Evolutionary conservation across 2,888 invertebrate species (phyloP), one percentile per base, ranked within the genome.

Genomic region (Euspilapteryx auroguttella): DNA sequence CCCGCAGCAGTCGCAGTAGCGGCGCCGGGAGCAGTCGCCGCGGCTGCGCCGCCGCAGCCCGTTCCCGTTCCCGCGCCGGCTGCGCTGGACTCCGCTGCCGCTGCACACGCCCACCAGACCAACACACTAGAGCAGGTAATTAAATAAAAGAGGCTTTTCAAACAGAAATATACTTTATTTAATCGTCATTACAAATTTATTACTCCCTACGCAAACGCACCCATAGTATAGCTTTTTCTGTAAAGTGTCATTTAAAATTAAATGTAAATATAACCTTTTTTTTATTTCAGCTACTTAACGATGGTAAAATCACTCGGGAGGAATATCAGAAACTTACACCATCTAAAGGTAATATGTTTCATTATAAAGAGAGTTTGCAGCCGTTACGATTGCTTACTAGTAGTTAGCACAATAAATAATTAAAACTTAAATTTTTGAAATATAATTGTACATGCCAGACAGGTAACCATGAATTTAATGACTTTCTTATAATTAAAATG

Each of bases 251-350:
- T 50, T 49, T 40, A 30, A 30, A 21, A 25, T 9, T 33, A 29
- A 22, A 28, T 27, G 33, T 23, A 29, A 31, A 20, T 26, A 31
- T 22, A 11, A 24, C 27, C 4, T n/a, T 35, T 47, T 27, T 4
- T 45, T 50, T 53, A 45, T 73, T 73, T 45, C 69, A 73, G 73
- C 58, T 75, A 55, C 59, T 71, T 27, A 68, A 68, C 34, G 73
- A 73, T 36, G 75, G 73, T 17, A 69, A 65, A 42, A 54, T 75
- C 40, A 69, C 71, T 26, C 50, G 65, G 44, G 63, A 61, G 48
- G 73, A 73, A 42, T 73, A 69, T 42, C 40, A 69, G 36, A 75
- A 75, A 38, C 52, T 73, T 32, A 58, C 71, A 28, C 73, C 73
- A 32, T 63, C 58, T 38, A 71, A 66, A 59, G 64, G 73, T 71